phyloP scores from a whole-genome alignment of 2,797 vertebrate genomes.

The Artibeus jamaicensis region DNA sequence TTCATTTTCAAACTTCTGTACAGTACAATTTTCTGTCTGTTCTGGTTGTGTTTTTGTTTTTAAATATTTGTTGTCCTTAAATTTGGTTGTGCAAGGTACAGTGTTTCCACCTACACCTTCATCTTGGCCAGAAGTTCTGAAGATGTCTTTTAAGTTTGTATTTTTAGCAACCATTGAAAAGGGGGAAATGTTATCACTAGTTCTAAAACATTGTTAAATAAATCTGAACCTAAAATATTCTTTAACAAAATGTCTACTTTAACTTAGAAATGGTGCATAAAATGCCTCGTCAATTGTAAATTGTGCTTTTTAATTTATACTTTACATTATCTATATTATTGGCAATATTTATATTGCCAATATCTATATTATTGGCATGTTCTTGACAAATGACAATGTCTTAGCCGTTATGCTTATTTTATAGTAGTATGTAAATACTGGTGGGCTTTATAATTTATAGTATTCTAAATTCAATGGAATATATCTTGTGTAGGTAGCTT shows the following conservation, averaged over 20 bases:
- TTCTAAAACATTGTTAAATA: conserved; percentile 5
- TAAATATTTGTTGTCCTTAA: too few species aligned
- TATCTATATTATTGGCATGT: neutral
- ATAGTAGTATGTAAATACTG: neutral
- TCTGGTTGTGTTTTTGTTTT: too few species aligned
- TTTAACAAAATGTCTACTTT: neutral
- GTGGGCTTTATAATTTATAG: neutral
- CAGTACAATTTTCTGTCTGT: too few species aligned
- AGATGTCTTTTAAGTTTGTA: neutral
- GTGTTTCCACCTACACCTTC: too few species aligned
- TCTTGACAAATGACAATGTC: neutral
- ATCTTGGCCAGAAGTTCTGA: too few species aligned
- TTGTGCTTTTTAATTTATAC: neutral
- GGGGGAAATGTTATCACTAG: neutral
- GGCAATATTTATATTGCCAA: too few species aligned
- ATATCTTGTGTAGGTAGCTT: neutral
- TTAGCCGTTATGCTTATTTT: neutral
- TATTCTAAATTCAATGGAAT: neutral
- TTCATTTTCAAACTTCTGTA: too few species aligned
- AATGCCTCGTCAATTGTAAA: neutral
- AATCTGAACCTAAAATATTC: neutral
- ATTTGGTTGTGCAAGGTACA: too few species aligned
- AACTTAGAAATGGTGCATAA: neutral
- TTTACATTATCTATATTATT: neutral
- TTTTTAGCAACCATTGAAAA: neutral